Percentiles rank a stretch among this genome's conserved stretches.
These are phyloP conservation scores for Mugil cephalus DNA, from an alignment of 2,113 vertebrate genomes.

Conservation along the genomic window DNA sequence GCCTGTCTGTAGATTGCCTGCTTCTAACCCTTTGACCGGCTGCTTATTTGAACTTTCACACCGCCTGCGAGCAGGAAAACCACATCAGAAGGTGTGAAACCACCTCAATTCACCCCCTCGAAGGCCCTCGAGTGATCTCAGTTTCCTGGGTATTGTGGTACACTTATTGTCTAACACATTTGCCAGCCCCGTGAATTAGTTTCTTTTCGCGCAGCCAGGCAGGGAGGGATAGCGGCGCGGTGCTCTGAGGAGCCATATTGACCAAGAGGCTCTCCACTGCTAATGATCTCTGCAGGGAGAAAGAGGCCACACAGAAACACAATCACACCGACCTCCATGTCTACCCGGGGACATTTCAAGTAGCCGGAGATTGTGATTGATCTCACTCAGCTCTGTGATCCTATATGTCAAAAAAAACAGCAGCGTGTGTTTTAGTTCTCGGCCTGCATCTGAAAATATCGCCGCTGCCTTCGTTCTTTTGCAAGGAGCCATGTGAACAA, in stretches of 20 bases:
- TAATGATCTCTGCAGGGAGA: conserved; percentile 69
- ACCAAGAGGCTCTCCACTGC: conserved; percentile 47
- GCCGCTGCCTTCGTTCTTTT: conserved; percentile 4
- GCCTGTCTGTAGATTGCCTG: conserved; percentile 10
- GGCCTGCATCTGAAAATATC: conserved; percentile 24
- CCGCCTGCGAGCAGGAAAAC: conserved; percentile 25
- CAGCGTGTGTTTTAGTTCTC: background rate
- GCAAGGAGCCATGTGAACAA: conserved; percentile 17
- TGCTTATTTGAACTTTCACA: conserved; percentile 56
- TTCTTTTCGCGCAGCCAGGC: conserved; percentile 29
- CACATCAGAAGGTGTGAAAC: conserved; percentile 58
- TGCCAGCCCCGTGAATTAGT: conserved; percentile 52
- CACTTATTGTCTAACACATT: conserved; percentile 61
- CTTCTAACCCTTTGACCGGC: background rate
- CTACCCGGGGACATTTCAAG: background rate
- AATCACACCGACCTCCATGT: background rate
- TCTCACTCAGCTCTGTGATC: conserved; percentile 19
- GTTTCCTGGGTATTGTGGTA: conserved; percentile 46
- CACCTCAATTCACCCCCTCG: conserved; percentile 45
- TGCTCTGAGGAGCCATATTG: conserved; percentile 50
- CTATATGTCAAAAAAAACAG: conserved; percentile 6
- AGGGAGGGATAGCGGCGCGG: background rate
- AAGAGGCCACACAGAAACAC: conserved; percentile 17
- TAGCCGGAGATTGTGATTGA: conserved; percentile 45
- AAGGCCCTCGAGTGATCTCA: conserved; percentile 47